Percentiles rank a stretch among this genome's conserved stretches.
phyloP scores from a whole-genome alignment of 92 coral and sea anemone species.

The Phenganax stokvisi region DNA sequence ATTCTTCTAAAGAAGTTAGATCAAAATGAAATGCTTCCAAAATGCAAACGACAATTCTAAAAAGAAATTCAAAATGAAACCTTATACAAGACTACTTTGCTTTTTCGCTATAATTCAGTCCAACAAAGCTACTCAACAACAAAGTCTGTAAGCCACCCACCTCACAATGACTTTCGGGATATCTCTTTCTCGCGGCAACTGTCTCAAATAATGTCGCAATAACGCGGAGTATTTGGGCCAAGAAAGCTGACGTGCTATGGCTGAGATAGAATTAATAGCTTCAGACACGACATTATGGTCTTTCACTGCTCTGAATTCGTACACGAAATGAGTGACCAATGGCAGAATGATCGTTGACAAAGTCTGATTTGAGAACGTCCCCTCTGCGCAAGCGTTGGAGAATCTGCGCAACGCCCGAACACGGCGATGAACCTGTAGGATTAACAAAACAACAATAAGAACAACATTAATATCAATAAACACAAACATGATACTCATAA shows the following conservation, averaged over 20 bases:
- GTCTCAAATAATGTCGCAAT: slow-evolving; percentile 67
- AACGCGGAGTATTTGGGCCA: slow-evolving; percentile 78
- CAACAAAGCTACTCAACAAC: not conserved
- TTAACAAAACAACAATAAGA: not conserved
- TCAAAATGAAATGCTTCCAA: slow-evolving; percentile 85
- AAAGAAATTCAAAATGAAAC: not conserved
- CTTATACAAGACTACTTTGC: not conserved
- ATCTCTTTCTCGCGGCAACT: slow-evolving; percentile 59
- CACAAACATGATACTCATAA: not conserved
- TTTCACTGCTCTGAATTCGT: slow-evolving; percentile 69
- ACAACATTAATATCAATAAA: not conserved
- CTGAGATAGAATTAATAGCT: slow-evolving; percentile 76
- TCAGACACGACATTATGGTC: slow-evolving; percentile 85
- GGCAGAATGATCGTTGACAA: slow-evolving; percentile 73
- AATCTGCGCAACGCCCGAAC: slow-evolving; percentile 83
- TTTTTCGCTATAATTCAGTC: not conserved
- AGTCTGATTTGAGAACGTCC: slow-evolving; percentile 59
- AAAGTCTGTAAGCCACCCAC: slow-evolving; percentile 32
- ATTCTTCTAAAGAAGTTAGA: slow-evolving; percentile 51
- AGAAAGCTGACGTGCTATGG: slow-evolving; percentile 69
- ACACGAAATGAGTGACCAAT: slow-evolving; percentile 73
- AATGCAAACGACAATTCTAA: slow-evolving; percentile 71
- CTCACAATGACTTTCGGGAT: slow-evolving; percentile 69
- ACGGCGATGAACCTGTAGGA: slow-evolving; percentile 84
- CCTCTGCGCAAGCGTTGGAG: slow-evolving; percentile 63